Base-by-base conservation (phyloP, 1,140 invertebrate species). In the Temnothorax curvispinosus region DNA sequence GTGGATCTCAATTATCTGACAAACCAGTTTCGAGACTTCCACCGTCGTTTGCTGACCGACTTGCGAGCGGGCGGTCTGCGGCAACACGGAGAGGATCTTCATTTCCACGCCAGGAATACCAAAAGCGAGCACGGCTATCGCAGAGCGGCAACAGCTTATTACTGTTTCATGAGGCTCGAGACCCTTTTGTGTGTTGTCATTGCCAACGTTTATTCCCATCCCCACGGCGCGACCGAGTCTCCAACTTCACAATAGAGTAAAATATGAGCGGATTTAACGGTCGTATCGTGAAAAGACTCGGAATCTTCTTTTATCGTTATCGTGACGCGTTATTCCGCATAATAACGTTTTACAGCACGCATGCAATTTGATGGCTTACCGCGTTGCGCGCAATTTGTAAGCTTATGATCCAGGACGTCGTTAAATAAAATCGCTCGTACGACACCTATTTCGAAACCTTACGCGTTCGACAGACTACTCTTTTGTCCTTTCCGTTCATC, bases 1-100 rank as follows among this genome's bases (percentile, higher is more conserved):
- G 84, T 77, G 47, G 75, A 88, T 64, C 88, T 82, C 60, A 86
- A 85, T 85, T 85, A 85, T 85, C 72, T 60, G 72, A 85, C 72
- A 85, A 76, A 78, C 82, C 72, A 76, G 82, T 67, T 78, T 78
- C 82, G 74, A 78, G 75, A 78, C 72, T 85, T 85, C 82, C 80
- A 74, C 38, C 75, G 74, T 56, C 82, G 85, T 84, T 90, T 72
- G 50, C 85, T 65, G 85, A 60, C 88, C 88, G 52, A 87, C 78
- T 74, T 67, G 82, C 50, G 62, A 76, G 75, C 52, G 56, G 47
- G 60, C 27, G 64, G 54, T 81, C 67, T 69, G 47, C 38, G 62
- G 87, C 65, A 64, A 52, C 67, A 60, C 41, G 27, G 18, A 56
- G 54, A 80, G 56, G 60, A 89, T 89, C 88, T 89, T 88, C 75